phyloP scores from a whole-genome alignment of 2,888 invertebrate genomes.

The Eupithecia tripunctaria region DNA sequence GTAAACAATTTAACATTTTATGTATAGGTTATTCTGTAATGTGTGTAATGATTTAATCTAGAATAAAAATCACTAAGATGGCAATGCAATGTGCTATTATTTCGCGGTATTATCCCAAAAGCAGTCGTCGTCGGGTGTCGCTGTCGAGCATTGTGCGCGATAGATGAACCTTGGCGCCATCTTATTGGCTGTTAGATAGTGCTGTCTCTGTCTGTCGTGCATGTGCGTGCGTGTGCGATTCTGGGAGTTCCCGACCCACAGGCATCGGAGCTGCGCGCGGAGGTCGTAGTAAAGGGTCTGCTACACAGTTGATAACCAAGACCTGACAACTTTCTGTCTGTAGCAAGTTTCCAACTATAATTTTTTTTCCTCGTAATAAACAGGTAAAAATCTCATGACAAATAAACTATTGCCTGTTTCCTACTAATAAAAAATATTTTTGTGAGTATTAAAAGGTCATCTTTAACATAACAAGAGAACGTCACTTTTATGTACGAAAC shows the following conservation, averaged over 20 bases:
- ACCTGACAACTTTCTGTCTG: neutral
- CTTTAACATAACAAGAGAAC: too few species aligned
- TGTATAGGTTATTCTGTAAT: too few species aligned
- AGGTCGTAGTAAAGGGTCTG: neutral
- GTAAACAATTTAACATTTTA: too few species aligned
- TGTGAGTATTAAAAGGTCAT: too few species aligned
- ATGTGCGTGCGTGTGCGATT: neutral
- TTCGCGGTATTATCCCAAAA: neutral
- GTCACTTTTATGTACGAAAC: too few species aligned
- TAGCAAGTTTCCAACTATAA: too few species aligned
- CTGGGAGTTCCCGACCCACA: neutral
- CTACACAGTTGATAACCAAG: constrained; percentile 4
- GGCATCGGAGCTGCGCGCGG: too few species aligned
- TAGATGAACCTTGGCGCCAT: neutral
- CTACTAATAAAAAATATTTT: too few species aligned
- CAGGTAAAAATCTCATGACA: too few species aligned
- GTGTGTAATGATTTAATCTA: neutral
- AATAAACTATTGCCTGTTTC: too few species aligned
- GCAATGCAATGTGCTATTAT: neutral
- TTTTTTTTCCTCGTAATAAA: too few species aligned
- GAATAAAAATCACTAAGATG: neutral
- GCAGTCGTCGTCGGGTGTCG: neutral
- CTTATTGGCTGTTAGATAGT: constrained; percentile 1
- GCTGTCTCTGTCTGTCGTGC: neutral
- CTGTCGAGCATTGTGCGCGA: neutral